Percentiles rank a stretch among this genome's conserved stretches.
Conservation (phyloP, 2,113 vertebrate genomes). For the Notechis scutatus region DNA sequence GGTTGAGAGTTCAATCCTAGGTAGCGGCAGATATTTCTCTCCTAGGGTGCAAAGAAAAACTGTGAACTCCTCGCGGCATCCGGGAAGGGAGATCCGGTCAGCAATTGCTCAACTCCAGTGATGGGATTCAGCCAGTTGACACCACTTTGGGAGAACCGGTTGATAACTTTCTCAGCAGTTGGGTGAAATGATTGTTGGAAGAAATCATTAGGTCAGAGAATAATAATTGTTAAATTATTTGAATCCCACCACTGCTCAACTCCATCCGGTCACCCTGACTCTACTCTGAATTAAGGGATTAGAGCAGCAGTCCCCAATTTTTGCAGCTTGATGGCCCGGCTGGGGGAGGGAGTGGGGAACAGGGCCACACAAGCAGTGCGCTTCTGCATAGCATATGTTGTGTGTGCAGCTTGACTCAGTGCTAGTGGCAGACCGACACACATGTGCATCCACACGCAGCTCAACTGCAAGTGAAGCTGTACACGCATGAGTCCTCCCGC, state of each 20-base stretch:
- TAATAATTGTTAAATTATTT: too few relatives aligned
- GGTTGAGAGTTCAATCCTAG: background rate
- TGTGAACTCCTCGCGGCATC: background rate
- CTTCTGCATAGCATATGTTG: background rate
- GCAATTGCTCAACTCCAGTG: background rate
- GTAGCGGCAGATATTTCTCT: background rate
- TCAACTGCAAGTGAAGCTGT: background rate
- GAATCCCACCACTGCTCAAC: background rate
- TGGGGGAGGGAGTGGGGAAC: background rate
- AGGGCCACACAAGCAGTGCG: background rate
- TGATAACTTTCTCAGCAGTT: too few relatives aligned
- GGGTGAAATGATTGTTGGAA: too few relatives aligned
- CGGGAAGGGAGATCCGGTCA: background rate
- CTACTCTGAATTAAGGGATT: background rate
- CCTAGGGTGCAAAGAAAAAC: background rate
- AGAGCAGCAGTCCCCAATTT: background rate
- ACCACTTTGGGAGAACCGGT: too few relatives aligned
- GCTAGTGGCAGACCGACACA: background rate
- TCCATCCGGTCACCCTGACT: background rate
- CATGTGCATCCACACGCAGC: background rate
- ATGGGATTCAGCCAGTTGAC: too few relatives aligned
- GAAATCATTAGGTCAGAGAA: too few relatives aligned
- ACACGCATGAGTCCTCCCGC: fast-evolving
- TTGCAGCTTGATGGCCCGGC: background rate
- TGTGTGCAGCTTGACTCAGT: fast-evolving